Base-by-base conservation (phyloP, 2,113 vertebrate genomes). In the Xiphophorus maculatus region DNA sequence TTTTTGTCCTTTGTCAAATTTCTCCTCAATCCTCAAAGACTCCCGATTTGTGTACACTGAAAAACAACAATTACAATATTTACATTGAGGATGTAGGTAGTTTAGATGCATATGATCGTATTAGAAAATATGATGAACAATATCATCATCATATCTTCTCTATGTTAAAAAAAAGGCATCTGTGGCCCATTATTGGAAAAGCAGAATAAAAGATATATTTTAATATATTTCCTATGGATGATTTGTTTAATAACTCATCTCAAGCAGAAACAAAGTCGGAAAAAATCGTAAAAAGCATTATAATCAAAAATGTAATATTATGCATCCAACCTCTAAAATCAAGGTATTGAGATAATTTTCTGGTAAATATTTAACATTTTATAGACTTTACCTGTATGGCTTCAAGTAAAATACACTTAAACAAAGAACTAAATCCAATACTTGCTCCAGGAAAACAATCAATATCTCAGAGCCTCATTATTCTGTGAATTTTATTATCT, bases 11-110 rank as follows among this genome's bases (percentile, higher is more conserved):
- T n/a, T 29, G 1, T 61, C 1, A 35, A 64, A 73, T n/a, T 86
- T 70, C 32, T 83, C 29, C 62, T 94, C 92, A 65, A 88, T 93
- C 33, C 42, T 89, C n/a, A 7, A 40, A 2, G 86, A 64, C 71
- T 96, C 93, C 1, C 22, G 8, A 14, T 82, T 71, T 88, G 94
- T 92, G 67, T 91, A 63, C 3, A 66, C 96, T 96, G 80, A 42
- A 84, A 85, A 35, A 78, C 79, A 74, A 83, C 63, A 78, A 30
- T 60, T 22, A 60, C 14, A 62, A 60, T 69, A 73, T 65, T 61
- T 32, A 73, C 12, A 69, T 25, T 29, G 25, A 42, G 25, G 0
- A 27, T 65, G 29, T 54, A 22, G 1, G 22, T 54, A 54, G 17
- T 25, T 54, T 54, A 22, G 7, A 54, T 54, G 22, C 48, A 54